phyloP scores from a whole-genome alignment of 1,140 invertebrate genomes.

The Potamilus streckersoni region DNA sequence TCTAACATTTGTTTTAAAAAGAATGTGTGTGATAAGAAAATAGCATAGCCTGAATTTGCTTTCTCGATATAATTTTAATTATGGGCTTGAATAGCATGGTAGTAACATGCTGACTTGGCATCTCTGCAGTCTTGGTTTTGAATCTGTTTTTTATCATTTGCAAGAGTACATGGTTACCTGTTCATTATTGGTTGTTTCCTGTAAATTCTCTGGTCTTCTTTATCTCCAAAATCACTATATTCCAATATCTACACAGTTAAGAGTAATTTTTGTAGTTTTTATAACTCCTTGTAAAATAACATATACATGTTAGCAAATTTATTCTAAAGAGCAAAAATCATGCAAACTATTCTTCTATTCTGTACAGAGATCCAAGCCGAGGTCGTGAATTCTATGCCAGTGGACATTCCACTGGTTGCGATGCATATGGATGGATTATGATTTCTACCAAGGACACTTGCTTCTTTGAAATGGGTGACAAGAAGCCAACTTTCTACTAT shows the following conservation, averaged over 20 bases:
- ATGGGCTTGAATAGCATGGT: too few relatives aligned
- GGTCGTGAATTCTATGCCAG: constrained; percentile 52
- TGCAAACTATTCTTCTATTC: neutral
- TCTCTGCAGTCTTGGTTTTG: neutral
- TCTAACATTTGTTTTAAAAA: too few relatives aligned
- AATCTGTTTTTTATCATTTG: neutral
- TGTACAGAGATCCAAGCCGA: constrained; percentile 40
- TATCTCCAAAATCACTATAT: too few relatives aligned
- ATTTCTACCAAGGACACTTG: constrained; percentile 47
- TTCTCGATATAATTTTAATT: too few relatives aligned
- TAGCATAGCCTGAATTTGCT: too few relatives aligned
- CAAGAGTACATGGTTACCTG: too few relatives aligned
- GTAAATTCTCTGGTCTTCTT: too few relatives aligned
- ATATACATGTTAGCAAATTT: neutral
- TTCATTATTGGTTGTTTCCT: too few relatives aligned
- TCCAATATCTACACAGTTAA: too few relatives aligned
- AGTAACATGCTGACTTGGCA: too few relatives aligned
- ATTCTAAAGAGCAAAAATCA: neutral
- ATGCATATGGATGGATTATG: constrained; percentile 52
- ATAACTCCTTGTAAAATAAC: neutral
- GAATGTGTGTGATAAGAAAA: too few relatives aligned
- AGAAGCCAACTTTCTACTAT: constrained; percentile 51
- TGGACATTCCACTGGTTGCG: constrained; percentile 36
- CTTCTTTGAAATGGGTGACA: constrained; percentile 41
- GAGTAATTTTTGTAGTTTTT: neutral